Conservation (phyloP, 2,113 vertebrate genomes). For the Capra hircus region DNA sequence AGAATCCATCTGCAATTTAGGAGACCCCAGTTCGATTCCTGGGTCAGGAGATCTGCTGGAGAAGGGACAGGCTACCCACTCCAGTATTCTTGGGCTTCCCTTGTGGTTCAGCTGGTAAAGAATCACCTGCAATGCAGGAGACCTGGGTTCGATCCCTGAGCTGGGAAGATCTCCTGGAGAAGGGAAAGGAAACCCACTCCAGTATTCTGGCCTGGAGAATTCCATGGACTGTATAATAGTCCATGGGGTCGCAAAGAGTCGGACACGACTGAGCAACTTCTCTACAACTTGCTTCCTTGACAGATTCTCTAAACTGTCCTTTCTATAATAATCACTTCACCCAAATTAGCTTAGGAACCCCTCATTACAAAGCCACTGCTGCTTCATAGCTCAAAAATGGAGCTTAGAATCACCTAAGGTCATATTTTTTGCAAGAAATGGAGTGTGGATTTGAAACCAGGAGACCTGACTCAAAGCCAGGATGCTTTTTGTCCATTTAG, state of each 20-base stretch:
- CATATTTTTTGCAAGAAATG: neutral
- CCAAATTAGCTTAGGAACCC: neutral
- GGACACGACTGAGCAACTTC: accelerated
- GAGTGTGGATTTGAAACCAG: neutral
- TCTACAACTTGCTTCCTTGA: neutral
- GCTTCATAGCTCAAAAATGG: neutral
- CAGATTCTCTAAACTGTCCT: neutral
- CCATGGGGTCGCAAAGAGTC: neutral
- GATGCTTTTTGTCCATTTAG: neutral
- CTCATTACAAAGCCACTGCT: neutral
- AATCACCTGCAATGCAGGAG: neutral
- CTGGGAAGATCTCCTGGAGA: neutral
- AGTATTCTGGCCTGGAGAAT: neutral
- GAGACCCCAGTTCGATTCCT: neutral
- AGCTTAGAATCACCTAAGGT: neutral
- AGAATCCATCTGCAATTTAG: neutral
- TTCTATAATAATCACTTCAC: neutral
- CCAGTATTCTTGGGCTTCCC: neutral
- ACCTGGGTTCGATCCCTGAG: neutral
- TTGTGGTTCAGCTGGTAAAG: neutral
- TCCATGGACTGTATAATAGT: neutral
- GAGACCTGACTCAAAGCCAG: neutral
- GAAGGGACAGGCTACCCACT: neutral
- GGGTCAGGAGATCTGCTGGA: neutral
- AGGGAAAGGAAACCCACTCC: neutral